Evolutionary conservation across 37 sponge, comb jelly and placozoan species (phyloP).

Genomic region (Eunapius fragilis): DNA sequence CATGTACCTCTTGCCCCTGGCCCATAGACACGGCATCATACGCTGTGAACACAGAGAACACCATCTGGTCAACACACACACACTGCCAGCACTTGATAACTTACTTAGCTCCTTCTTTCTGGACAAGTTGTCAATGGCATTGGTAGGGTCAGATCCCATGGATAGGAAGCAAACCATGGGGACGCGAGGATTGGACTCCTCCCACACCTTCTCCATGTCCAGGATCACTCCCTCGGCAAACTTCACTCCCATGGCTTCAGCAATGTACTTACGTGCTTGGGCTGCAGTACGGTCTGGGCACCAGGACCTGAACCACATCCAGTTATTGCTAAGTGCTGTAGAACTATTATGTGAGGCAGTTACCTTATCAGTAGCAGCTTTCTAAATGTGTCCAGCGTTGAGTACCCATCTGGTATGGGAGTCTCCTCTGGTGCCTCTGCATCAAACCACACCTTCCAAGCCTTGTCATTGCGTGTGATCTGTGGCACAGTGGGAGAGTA

Average conservation of each 20-base stretch:
- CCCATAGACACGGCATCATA: conserved; percentile 97
- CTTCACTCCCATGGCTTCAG: conserved; percentile 89
- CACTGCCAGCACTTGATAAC: too few relatives aligned
- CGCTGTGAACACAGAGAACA: conserved; percentile 18
- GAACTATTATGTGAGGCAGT: not conserved
- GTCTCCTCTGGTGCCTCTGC: conserved; percentile 95
- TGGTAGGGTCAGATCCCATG: conserved; percentile 98
- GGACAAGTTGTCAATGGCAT: conserved; percentile 85
- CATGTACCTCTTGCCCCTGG: conserved; percentile 99
- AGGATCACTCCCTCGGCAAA: conserved; percentile 99
- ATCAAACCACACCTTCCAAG: conserved; percentile 99
- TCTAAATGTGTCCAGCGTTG: conserved; percentile 91
- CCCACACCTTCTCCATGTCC: conserved; percentile 92
- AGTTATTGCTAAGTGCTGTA: not conserved
- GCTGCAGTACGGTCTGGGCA: conserved; percentile 96
- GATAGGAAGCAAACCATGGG: conserved; percentile 97
- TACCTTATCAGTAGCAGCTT: conserved; percentile 89
- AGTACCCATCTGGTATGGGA: conserved; percentile 94
- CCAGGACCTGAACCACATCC: conserved; percentile 65
- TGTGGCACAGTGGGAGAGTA: not conserved
- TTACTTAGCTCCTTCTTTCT: conserved; percentile 84
- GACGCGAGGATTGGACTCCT: conserved; percentile 84
- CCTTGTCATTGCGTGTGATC: conserved; percentile 95
- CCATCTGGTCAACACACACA: not conserved
- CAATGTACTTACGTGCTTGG: conserved; percentile 95